Percentiles rank a stretch among this genome's conserved stretches.
These are phyloP conservation scores for Portunus trituberculatus DNA, from an alignment of 1,140 invertebrate genomes.

Conservation along the genomic window DNA sequence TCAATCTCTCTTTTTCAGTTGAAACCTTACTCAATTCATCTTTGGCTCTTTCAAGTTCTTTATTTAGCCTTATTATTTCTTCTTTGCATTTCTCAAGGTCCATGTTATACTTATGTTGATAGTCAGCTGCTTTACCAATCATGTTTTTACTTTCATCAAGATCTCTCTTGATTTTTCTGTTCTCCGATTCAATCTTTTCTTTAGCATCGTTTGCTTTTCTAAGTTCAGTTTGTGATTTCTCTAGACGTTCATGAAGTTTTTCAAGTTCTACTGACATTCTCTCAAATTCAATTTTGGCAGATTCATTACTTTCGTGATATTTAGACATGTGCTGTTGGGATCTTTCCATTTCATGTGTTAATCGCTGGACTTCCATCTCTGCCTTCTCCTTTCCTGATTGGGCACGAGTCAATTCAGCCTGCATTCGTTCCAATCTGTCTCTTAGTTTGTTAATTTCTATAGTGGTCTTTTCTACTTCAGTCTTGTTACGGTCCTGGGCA, in stretches of 20 bases:
- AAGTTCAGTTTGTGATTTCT: constrained; percentile 78
- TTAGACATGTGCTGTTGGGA: constrained; percentile 90
- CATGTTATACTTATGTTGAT: constrained; percentile 70
- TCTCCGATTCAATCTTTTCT: constrained; percentile 77
- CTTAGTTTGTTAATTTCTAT: constrained; percentile 79
- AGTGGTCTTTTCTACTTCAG: constrained; percentile 79
- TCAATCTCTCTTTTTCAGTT: constrained; percentile 81
- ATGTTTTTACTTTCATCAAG: constrained; percentile 76
- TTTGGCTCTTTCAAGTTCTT: constrained; percentile 81
- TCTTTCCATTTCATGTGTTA: constrained; percentile 93
- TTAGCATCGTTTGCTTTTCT: constrained; percentile 76
- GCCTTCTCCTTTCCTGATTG: constrained; percentile 82
- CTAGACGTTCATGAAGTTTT: constrained; percentile 86
- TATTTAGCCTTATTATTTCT: constrained; percentile 77
- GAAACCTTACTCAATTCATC: constrained; percentile 83
- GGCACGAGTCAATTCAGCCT: constrained; percentile 79
- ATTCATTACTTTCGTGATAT: constrained; percentile 89
- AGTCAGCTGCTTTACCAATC: constrained; percentile 74
- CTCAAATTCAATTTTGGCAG: constrained; percentile 90
- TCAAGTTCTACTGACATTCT: constrained; percentile 89
- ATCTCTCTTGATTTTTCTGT: constrained; percentile 74
- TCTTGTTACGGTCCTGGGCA: constrained; percentile 78
- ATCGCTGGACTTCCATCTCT: constrained; percentile 90
- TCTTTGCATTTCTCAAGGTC: constrained; percentile 77
- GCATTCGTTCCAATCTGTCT: constrained; percentile 78